These are phyloP conservation scores for Mandrillus leucophaeus DNA, from an alignment of 2,113 vertebrate species.

Conservation along the genomic window DNA sequence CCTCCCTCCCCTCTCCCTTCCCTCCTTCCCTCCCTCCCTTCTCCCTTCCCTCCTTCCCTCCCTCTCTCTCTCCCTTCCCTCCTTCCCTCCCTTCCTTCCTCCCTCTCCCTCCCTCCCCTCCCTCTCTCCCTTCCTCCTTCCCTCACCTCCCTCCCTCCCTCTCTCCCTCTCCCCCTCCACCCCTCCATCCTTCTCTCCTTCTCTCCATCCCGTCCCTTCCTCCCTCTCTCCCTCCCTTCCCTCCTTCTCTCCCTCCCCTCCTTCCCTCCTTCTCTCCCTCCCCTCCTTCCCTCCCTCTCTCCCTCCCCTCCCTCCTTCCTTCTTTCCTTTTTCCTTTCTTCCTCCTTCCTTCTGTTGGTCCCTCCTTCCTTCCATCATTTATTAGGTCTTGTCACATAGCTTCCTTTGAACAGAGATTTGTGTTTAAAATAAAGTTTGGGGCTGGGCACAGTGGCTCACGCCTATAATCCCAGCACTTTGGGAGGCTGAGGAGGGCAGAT, in stretches of 20 bases:
- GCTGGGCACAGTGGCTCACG: too few relatives aligned
- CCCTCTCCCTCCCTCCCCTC: rapidly evolving
- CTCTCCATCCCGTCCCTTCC: rapidly evolving
- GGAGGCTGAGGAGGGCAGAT: too few relatives aligned
- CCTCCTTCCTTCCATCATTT: neutral
- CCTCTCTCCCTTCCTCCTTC: too few relatives aligned
- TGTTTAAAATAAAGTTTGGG: neutral
- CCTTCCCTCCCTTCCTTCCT: rapidly evolving
- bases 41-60: too few relatives aligned
- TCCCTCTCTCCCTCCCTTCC: rapidly evolving
- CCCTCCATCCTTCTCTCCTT: rapidly evolving
- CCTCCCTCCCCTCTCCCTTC: rapidly evolving
- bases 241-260: rapidly evolving
- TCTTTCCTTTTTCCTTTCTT: rapidly evolving
- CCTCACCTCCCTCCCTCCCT: too few relatives aligned
- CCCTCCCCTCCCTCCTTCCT: neutral
- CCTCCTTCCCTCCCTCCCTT: too few relatives aligned
- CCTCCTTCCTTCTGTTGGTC: neutral
- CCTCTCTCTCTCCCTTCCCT: too few relatives aligned
- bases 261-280: rapidly evolving
- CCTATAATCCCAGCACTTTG: too few relatives aligned
- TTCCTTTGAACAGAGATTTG: neutral
- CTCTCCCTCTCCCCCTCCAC: too few relatives aligned
- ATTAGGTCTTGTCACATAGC: neutral
- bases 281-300: too few relatives aligned